Evolutionary conservation across 2,797 vertebrate species (phyloP), one percentile per base, ranked within the genome.

Genomic region (Pitangus sulphuratus): DNA sequence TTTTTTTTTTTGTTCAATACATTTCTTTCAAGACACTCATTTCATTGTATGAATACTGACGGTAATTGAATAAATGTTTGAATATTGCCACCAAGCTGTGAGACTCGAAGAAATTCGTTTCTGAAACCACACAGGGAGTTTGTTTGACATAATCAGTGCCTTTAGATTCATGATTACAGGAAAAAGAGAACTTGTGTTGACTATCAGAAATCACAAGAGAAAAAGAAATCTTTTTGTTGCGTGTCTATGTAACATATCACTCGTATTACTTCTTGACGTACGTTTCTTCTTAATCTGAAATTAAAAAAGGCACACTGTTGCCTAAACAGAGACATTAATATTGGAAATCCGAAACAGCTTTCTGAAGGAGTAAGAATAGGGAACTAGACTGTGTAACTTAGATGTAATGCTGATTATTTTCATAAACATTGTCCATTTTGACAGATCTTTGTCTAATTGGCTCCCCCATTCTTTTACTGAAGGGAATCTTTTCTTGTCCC

Each of bases 1-100:
- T 61, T 82, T 66, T 57, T 57, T 84, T 64, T 57, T 57, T 40
- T 62, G 37, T 77, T 89, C 44, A 20, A 15, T 87, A 26, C 11
- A 80, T 69, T 79, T 89, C 44, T 64, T 54, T 91, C 70, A 80
- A 89, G 79, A 62, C 15, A 7, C 65, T 69, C 70, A 87, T 96
- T 93, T 96, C 86, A 75, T 18, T 7, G 9, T 76, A 62, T 65
- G 89, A 93, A 66, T 82, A 54, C 15, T 71, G 50, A 22, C 0
- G 6, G 70, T 81, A 92, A 75, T 87, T 89, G 91, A 96, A 92
- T 91, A 84, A 82, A 60, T 39, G 80, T 89, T 93, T 93, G 95
- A 95, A 96, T 97, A 93, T 97, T 95, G 89, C 91, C 97, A 93
- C 84, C 80, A 77, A 92, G 90, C 84, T 86, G 62, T 64, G 75